phyloP scores from a whole-genome alignment of 2,888 invertebrate genomes.

The Trissoscelio sp. region DNA sequence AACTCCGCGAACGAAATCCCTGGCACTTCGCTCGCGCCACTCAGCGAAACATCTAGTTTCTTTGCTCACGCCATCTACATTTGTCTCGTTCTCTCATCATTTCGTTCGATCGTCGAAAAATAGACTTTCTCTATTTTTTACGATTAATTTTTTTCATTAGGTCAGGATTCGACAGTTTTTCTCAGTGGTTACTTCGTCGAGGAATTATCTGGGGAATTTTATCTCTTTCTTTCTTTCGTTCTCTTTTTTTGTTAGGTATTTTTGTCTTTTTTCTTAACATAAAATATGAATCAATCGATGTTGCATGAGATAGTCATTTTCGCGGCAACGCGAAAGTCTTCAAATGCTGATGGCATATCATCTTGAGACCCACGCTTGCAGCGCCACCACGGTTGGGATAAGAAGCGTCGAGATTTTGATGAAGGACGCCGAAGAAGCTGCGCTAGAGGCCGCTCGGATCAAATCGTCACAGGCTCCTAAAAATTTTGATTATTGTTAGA shows the following conservation, averaged over 20 bases:
- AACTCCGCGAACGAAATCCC: slow-evolving; percentile 29
- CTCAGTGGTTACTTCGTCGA: slow-evolving; percentile 1
- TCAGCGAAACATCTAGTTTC: slow-evolving; percentile 41
- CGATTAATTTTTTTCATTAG: slow-evolving; percentile 35
- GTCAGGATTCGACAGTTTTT: slow-evolving; percentile 12
- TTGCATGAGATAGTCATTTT: slow-evolving; percentile 56
- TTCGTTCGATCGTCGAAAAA: slow-evolving; percentile 52
- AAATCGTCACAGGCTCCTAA: slow-evolving; percentile 81
- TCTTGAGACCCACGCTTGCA: slow-evolving; percentile 78
- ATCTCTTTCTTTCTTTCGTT: slow-evolving; percentile 32
- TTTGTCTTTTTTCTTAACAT: slow-evolving; percentile 10
- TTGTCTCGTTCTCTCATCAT: slow-evolving; percentile 1
- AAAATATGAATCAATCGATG: slow-evolving; percentile 64
- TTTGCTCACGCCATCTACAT: slow-evolving; percentile 9
- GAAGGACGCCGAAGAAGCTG: slow-evolving; percentile 78
- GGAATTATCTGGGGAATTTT: slow-evolving; percentile 18
- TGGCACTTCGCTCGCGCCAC: slow-evolving; percentile 7
- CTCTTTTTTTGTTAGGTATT: slow-evolving; percentile 21
- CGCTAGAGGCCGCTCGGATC: slow-evolving; percentile 79
- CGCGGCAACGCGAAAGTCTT: slow-evolving; percentile 30
- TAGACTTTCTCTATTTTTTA: slow-evolving; percentile 54
- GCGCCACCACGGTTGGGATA: slow-evolving; percentile 72
- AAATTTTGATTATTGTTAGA: slow-evolving; percentile 40
- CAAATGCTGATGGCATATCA: slow-evolving; percentile 77
- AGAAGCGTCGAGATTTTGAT: slow-evolving; percentile 76